Evolutionary conservation across 64 coral and sea anemone species (phyloP).

Genomic region (Montipora foliosa): DNA sequence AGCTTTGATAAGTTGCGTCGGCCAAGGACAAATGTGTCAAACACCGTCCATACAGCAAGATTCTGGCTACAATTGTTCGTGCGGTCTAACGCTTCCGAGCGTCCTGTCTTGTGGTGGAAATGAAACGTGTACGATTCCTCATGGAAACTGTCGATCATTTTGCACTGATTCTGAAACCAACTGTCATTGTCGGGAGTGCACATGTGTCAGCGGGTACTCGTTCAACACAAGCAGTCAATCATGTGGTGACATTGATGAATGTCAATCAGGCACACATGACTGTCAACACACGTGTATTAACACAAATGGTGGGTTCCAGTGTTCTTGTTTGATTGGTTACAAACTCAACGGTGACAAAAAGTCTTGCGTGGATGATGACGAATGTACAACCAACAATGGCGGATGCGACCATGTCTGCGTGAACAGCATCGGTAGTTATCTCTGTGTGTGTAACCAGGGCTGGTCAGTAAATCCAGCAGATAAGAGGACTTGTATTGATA

Average conservation of each 20-base stretch:
- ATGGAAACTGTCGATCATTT: constrained; percentile 34
- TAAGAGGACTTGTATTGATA: constrained; percentile 47
- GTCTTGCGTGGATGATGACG: constrained; percentile 61
- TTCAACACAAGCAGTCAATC: constrained; percentile 28
- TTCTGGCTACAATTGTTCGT: neutral
- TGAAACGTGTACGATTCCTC: constrained; percentile 14
- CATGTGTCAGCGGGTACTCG: constrained; percentile 52
- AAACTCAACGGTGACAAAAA: constrained; percentile 47
- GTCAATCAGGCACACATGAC: constrained; percentile 33
- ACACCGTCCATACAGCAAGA: neutral
- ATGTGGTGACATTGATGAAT: constrained; percentile 73
- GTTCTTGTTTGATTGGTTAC: constrained; percentile 65
- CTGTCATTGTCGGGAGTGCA: constrained; percentile 51
- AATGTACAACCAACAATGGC: constrained; percentile 68
- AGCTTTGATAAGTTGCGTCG: neutral
- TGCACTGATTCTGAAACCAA: constrained; percentile 16
- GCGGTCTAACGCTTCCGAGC: neutral
- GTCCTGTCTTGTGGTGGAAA: constrained; percentile 12
- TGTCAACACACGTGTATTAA: constrained; percentile 79
- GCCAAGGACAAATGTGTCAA: constrained; percentile 7
- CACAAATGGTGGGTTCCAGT: constrained; percentile 51
- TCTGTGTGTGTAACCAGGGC: constrained; percentile 64
- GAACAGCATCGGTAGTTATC: constrained; percentile 48
- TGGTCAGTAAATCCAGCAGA: constrained; percentile 43
- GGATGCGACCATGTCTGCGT: constrained; percentile 67